Conservation (phyloP, 2,113 vertebrate genomes). For the Chaenocephalus aceratus region DNA sequence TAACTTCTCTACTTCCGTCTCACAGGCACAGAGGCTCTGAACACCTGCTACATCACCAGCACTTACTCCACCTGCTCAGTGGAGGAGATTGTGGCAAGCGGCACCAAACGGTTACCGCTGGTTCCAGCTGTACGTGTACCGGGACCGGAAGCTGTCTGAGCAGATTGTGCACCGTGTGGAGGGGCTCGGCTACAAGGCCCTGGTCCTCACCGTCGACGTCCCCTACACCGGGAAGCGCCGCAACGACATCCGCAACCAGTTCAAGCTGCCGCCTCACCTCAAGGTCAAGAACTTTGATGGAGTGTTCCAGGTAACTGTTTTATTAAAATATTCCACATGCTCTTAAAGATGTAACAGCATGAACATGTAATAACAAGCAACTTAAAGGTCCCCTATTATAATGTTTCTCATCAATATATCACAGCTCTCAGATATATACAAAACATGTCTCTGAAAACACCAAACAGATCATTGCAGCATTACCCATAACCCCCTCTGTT, state of each 20-base stretch:
- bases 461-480: no score
- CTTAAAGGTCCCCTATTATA: no score
- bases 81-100: conserved; percentile 87
- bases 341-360: no score
- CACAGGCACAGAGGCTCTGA: conserved; percentile 87
- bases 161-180: conserved; percentile 88
- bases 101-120: conserved; percentile 88
- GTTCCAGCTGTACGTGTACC: conserved; percentile 95
- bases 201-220: conserved; percentile 91
- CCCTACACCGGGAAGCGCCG: conserved; percentile 91
- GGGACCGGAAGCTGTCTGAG: conserved; percentile 87
- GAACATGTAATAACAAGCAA: no score
- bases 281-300: conserved; percentile 89
- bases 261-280: conserved; percentile 87
- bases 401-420: no score
- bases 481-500: no score
- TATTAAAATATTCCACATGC: background rate
- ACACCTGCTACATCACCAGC: conserved; percentile 91
- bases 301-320: conserved; percentile 85
- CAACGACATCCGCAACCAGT: conserved; percentile 88
- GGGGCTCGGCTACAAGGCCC: conserved; percentile 89
- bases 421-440: no score
- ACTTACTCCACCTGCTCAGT: conserved; percentile 90
- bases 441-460: no score
- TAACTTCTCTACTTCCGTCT: background rate